Evolutionary conservation across 1,140 invertebrate species (phyloP), one percentile per base, ranked within the genome.

Genomic region (Caenorhabditis latens): DNA sequence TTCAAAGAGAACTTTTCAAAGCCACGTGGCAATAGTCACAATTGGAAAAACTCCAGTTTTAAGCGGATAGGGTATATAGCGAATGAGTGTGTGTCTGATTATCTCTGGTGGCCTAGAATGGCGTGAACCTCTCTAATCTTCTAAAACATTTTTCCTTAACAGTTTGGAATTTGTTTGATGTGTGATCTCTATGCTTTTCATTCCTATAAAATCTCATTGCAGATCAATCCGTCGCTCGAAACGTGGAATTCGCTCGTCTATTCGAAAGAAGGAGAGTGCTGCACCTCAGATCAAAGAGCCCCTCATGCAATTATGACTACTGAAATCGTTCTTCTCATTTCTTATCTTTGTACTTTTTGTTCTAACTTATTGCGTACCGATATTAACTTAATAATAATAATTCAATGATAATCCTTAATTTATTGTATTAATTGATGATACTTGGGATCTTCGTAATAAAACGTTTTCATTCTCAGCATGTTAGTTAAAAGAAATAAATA

Each of bases 181-280:
- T 32, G 0, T 32, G 32, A 32, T 2, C 2, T 32, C 24, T 32
- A 13, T 63, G 21, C 2, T 1, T 24, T 8, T 9, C 9, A 63
- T 32, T 11, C 11, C 24, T 63, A 1, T 4, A 46, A 11, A 4
- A 8, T 5, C 40, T 40, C 9, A 40, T 86, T 86, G 0, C 86
- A 86, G 86, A 63, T 86, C 86, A 24, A 71, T 86, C 57, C 75
- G 86, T 5, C 86, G 86, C 24, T 86, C 86, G 6, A 86, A 86
- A 57, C 50, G 86, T 11, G 86, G 86, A 50, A 63, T 75, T 16
- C 61, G 86, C 14, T 83, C 71, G 4, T 86, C 86, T 1, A 83
- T 86, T 21, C 86, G 86, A 16, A 71, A 71, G 55, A 63, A 58
- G 40, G 24, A 21, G 24, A 46, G 19, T 16, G 24, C 40, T 3